Base-by-base conservation (phyloP, 2,797 vertebrate species). In the Poecilia picta region DNA sequence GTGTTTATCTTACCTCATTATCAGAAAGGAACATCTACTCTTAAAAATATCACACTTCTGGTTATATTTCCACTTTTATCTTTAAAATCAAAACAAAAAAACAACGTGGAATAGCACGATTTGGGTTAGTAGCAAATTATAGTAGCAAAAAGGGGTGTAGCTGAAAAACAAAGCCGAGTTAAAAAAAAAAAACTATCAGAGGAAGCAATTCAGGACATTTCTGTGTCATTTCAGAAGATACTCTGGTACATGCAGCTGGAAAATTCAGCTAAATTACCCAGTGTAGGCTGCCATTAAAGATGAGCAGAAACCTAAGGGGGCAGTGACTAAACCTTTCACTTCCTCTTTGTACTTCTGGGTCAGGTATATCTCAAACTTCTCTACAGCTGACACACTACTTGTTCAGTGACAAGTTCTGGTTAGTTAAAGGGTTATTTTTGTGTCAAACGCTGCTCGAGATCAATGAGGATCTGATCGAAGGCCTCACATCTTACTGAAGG, bases 271-370 rank as follows among this genome's bases (percentile, higher is more conserved):
- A 76, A 31, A 70, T 62, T 13, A 46, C 39, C 51, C 72, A 81
- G 73, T 81, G 39, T 64, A 28, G 12, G 47, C 66, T 77, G 2
- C 25, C 20, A 78, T 62, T 80, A 72, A 51, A 51, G 72, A 20
- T n/a, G 51, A 81, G 75, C 71, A 81, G 82, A 87, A 89, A 87
- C 49, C 3, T 64, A 43, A 85, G 51, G 49, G 72, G 85, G 83
- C 23, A 68, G 76, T 46, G 36, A 80, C 49, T 51, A 36, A 82
- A 62, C 57, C 25, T 10, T 51, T 73, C 23, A 88, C 79, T 92
- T 94, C 93, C 90, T 91, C 89, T 87, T 76, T 78, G 81, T 78
- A 75, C 53, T 80, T 88, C 55, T 83, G 25, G 1, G 1, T 73
- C 74, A 85, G 68, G 75, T 87, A 55, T 15, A 73, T 77, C 23